Evolutionary conservation across 2,113 vertebrate genomes (phyloP), one percentile per base, ranked within the genome.

Genomic region (Xerus inauris): DNA sequence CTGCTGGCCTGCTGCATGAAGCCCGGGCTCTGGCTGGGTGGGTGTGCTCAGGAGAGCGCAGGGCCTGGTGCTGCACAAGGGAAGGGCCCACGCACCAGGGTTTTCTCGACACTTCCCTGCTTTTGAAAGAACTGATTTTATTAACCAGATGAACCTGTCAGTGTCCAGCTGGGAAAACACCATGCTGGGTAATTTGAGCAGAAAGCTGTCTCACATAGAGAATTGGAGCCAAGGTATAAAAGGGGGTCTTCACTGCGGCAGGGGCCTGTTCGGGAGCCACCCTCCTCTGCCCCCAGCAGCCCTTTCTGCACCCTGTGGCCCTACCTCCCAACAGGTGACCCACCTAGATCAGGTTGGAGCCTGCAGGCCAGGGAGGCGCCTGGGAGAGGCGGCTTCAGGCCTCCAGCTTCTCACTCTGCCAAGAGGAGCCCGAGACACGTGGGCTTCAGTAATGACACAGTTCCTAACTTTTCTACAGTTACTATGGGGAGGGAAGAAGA

Each of bases 11-110:
- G 65, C 65, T 47, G 40, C 0, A 2, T 8, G 13, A 45, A 22
- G 5, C 57, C 9, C 19, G 0, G 30, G 57, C 20, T 8, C 82
- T 47, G 1, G 0, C 59, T 40, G 11, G 59, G 1, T 1, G 3
- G 30, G 54, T 14, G 0, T 6, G 17, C 47, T 16, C 51, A 0
- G 76, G 76, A 8, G 8, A 51, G 4, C 3, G 1, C 26, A 28
- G 5, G 2, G 30, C 11, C 75, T 51, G 28, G 8, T 10, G 0
- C 72, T 24, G 45, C 4, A 9, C 38, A 1, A 3, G 9, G 42
- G 84, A 11, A 45, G 59, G 20, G 3, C 24, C 24, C 19, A 1
- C 9, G 32, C 32, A 42, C 38, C 13, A 0, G 8, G 45, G 65
- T 14, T 6, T 88, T 73, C 47, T 49, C 65, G 8, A 24, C 1